These are phyloP conservation scores for Rhynchophorus ferrugineus DNA, from an alignment of 1,140 invertebrate genomes.

Conservation along the genomic window DNA sequence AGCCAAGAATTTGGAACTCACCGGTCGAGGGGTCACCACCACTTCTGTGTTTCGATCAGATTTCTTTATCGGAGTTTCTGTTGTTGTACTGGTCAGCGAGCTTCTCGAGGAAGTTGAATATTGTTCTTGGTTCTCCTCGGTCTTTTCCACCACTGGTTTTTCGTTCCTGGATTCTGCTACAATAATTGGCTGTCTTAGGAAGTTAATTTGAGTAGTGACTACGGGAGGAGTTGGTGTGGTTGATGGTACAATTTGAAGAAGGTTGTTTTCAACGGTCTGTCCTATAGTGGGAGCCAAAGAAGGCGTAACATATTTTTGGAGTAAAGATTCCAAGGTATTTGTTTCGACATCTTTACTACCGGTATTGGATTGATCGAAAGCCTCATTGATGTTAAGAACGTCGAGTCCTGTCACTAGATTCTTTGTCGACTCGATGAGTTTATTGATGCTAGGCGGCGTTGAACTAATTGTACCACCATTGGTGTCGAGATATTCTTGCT, in stretches of 20 bases:
- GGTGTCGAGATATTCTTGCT: conserved; percentile 5
- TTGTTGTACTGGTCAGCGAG: conserved; percentile 1
- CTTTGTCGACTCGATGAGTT: conserved; percentile 46
- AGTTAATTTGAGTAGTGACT: neutral
- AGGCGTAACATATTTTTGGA: conserved; percentile 15
- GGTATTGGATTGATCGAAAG: conserved; percentile 28
- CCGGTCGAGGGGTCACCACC: conserved; percentile 43
- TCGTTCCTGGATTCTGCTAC: conserved; percentile 36
- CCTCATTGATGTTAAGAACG: conserved; percentile 48
- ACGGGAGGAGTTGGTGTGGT: neutral
- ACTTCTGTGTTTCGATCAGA: conserved; percentile 29
- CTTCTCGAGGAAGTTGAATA: conserved; percentile 8
- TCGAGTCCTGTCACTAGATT: conserved; percentile 49
- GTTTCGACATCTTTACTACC: conserved; percentile 11
- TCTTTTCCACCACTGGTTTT: conserved; percentile 16
- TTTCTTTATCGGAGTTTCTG: neutral
- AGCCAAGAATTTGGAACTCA: conserved; percentile 46
- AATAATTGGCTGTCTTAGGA: conserved; percentile 35
- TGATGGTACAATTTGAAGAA: neutral
- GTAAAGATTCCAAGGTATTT: conserved; percentile 9
- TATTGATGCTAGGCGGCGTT: conserved; percentile 11
- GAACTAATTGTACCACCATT: neutral
- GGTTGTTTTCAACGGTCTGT: neutral
- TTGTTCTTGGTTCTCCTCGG: conserved; percentile 11
- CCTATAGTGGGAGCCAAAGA: neutral